Base-by-base conservation (phyloP, 2,113 vertebrate genomes). In the Platysternon megacephalum region DNA sequence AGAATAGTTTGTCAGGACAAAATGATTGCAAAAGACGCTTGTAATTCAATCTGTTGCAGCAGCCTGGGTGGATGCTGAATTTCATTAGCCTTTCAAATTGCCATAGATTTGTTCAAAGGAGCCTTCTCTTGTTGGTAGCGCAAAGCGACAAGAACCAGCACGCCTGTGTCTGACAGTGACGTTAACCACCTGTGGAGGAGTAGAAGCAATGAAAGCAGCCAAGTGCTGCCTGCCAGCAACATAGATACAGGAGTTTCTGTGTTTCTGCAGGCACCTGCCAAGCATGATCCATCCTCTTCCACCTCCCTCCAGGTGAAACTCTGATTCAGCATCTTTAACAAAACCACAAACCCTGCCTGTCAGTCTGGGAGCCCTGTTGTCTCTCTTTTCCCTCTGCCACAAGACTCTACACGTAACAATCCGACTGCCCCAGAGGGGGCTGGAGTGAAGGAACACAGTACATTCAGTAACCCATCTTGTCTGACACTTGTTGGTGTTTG, bases 251-350 rank as follows among this genome's bases (percentile, higher is more conserved):
- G 65, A 91, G 83, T 52, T 1, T 7, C 68, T 78, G 42, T 7
- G 46, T 76, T 97, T 91, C 93, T 93, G 93, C 82, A 95, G 95
- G 87, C 96, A 97, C 95, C 97, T 97, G 97, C 97, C 97, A 97
- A n/a, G 95, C 53, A 1, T 53, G 90, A 95, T 87, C 94, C 89
- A 85, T 81, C 90, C 91, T 85, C 85, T 91, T 14, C 92, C 94
- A 91, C 93, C 91, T 95, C 87, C 95, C 96, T 96, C 96, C 94
- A 87, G 97, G 91, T 97, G 97, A 97, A 98, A 97, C 93, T 97
- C 97, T 97, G 97, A 98, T 97, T 98, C 97, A 98, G 97, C 97
- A 97, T 65, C 96, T 96, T 44, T 97, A 97, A 97, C 92, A 92
- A 97, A 97, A 95, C 95, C 95, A 0, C 96, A 97, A 49, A 97